Conservation (phyloP, 2,888 invertebrate genomes). For the Cactoblastis cactorum region DNA sequence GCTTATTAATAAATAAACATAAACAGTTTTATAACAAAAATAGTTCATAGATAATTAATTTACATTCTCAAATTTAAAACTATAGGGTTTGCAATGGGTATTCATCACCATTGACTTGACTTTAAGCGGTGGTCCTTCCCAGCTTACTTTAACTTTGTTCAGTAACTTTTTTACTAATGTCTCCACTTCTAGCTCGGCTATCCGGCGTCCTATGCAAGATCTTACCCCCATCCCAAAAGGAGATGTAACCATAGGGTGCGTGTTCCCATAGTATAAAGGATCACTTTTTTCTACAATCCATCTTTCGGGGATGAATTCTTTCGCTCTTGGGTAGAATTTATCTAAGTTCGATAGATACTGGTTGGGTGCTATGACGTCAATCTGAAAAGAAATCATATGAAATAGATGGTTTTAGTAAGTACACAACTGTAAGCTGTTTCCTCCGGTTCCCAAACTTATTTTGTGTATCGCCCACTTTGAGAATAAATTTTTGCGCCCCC, state of each 20-base stretch:
- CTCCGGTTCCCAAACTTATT: no score
- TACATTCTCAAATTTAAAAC: conserved; percentile 45
- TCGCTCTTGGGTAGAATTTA: conserved; percentile 77
- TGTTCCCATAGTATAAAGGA: conserved; percentile 62
- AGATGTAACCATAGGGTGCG: conserved; percentile 80
- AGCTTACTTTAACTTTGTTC: conserved; percentile 43
- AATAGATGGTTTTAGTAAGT: not conserved
- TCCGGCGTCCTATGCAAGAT: conserved; percentile 83
- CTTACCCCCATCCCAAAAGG: conserved; percentile 86
- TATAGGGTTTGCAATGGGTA: conserved; percentile 48
- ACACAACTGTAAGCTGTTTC: no score
- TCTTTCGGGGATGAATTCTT: conserved; percentile 82
- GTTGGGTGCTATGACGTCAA: conserved; percentile 87
- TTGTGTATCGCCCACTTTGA: no score
- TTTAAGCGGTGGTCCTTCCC: conserved; percentile 61
- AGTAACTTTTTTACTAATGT: conserved; percentile 60
- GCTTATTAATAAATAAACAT: no score
- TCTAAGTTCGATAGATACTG: conserved; percentile 80
- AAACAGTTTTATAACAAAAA: not conserved
- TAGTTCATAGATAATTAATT: not conserved
- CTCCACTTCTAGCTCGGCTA: conserved; percentile 85
- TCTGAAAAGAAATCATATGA: conserved; percentile 72
- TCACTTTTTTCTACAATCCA: conserved; percentile 81
- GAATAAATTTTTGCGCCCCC: no score
- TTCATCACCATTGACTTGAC: conserved; percentile 46